Evolutionary conservation across 2,888 invertebrate genomes (phyloP), one percentile per base, ranked within the genome.

Genomic region (Lacanobia wlatinum): DNA sequence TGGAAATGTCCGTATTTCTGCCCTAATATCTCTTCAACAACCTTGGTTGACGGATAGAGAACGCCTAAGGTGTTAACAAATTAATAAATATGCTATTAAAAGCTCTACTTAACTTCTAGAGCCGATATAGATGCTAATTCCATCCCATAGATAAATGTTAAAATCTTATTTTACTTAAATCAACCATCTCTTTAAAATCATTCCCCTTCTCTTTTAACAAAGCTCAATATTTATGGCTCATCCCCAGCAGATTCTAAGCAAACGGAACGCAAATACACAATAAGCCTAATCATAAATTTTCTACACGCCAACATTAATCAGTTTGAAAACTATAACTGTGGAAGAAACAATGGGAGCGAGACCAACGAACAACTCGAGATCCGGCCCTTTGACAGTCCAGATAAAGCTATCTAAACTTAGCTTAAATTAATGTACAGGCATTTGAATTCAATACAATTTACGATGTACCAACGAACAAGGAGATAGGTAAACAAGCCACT

Each of bases 391-490:
- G 76, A 67, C 72, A 55, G 63, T 61, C 64, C 38, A 50, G n/a
- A 67, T 52, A 78, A 61, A 83, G 60, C 71, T 58, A 70, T 62
- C 76, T 73, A 62, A 67, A 69, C 67, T 38, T 56, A 61, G 61
- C 63, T 72, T 68, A 76, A 83, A 79, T 82, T 64, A 82, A 82
- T 82, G 70, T 59, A 68, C 58, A 48, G 58, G 70, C 64, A 80
- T 80, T 84, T 83, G 80, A 71, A 80, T 82, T 74, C 70, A 76
- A 80, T 84, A 68, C 68, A 59, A 70, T 74, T 76, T 72, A 74
- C 56, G 56, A 65, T 40, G 50, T 50, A 77, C 56, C 18, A 12
- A 48, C 40, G 1, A 73, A 69, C 40, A 34, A 73, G 56, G 48
- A 28, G 9, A 50, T 56, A n/a, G 40, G 40, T 68, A 23, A n/a